Base-by-base conservation (phyloP, 2,797 vertebrate genomes). In the Micrastur ruficollis region DNA sequence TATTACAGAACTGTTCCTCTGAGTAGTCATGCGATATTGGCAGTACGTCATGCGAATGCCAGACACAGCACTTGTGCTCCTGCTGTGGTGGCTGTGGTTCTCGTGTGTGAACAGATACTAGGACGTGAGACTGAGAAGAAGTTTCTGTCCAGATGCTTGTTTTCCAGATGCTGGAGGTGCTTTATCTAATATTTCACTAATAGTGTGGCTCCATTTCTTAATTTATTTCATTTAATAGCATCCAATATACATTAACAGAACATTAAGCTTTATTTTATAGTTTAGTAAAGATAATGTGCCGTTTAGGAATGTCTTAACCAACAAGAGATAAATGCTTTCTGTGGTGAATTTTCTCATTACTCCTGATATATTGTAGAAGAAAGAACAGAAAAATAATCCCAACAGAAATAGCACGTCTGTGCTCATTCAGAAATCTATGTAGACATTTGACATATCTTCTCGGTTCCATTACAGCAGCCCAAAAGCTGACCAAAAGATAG, bases 261-360 rank as follows among this genome's bases (percentile, higher is more conserved):
- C 66, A 91, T 71, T 92, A 86, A 68, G 44, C 11, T 71, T 46
- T 91, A 49, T 40, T 95, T 94, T 93, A 52, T 36, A 47, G 59
- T 63, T 92, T 72, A 92, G 91, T 92, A 94, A 95, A 66, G 55
- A 62, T 93, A 95, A 95, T 56, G 42, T 86, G 53, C 31, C 40
- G 46, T 73, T 92, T 75, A 80, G 79, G 63, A 91, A 46, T 32
- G 42, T 78, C 71, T 93, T 80, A 81, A 78, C n/a, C 58, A 87
- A 80, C 31, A 74, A 46, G 56, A 89, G 42, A 80, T 29, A 82
- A 89, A 82, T 68, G 46, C 50, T 58, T 72, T 90, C 50, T 34
- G 7, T 55, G 22, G 38, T 38, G 62, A 55, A 53, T 90, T 86
- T 94, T 91, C 71, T 89, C 53, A 74, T 93, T 72, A 71, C 55